Base-by-base conservation (phyloP, 1,140 invertebrate species). In the Platyura marginata region DNA sequence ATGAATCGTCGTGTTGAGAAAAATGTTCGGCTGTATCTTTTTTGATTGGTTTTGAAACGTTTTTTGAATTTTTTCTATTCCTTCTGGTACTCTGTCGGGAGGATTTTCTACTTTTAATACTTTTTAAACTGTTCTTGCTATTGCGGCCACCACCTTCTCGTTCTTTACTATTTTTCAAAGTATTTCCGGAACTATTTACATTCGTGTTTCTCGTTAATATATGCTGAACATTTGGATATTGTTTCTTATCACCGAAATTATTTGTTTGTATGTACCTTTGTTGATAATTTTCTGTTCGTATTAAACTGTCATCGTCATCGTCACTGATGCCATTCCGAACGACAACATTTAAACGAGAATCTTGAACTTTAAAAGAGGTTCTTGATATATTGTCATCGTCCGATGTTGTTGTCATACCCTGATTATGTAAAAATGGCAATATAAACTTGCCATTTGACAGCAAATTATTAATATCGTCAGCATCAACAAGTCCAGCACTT, bases 341-440 rank as follows among this genome's bases (percentile, higher is more conserved):
- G 38, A 73, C 64, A 25, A 75, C 55, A 49, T 74, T 71, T 16
- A 68, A 57, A 41, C 66, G 61, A 45, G 66, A 70, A 46, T 69
- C 66, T 23, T 61, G 63, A 38, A 64, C 61, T 44, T 65, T 63
- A 43, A 69, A 54, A 3, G 70, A 68, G 13, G 64, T 50, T 44
- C 62, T 56, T 52, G 75, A 59, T 52, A 68, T 51, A 59, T 74
- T 70, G 36, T 67, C 70, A 3, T 57, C 65, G 6, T 66, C 71
- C 16, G 67, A 64, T 0, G 61, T 61, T 2, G 65, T 62, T 11
- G 64, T 66, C 43, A 70, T 59, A 46, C 68, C 60, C 25, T 59
- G 60, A 44, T 63, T 62, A 45, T 62, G 56, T 8, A 63, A 70
- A n/a, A n/a, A n/a, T 2, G 70, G 70, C 13, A 72, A 49, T 3